These are phyloP conservation scores for Lamprotornis superbus DNA, from an alignment of 2,113 vertebrate species.

Conservation along the genomic window DNA sequence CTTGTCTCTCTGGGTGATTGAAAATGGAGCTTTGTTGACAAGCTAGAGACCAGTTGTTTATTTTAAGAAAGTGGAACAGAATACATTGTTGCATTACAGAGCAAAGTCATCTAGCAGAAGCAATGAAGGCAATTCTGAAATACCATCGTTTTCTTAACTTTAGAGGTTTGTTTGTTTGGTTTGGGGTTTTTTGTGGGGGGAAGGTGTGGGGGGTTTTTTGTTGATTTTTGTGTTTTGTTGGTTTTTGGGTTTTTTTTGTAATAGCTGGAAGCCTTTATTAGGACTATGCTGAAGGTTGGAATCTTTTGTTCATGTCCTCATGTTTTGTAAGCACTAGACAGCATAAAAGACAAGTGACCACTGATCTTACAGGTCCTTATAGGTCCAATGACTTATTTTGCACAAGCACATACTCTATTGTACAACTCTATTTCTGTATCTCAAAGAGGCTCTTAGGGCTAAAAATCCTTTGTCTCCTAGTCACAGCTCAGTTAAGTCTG, in stretches of 20 bases:
- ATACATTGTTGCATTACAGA: neutral
- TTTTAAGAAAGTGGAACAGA: conserved; percentile 54
- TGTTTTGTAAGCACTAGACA: neutral
- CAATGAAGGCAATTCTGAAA: neutral
- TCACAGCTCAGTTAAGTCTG: neutral
- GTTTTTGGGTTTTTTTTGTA: neutral
- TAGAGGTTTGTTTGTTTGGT: neutral
- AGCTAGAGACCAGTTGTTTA: conserved; percentile 23
- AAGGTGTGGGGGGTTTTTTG: no score
- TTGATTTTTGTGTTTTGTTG: neutral
- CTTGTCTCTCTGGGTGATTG: conserved; percentile 15
- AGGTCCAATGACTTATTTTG: neutral
- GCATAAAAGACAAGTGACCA: neutral
- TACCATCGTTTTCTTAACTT: neutral
- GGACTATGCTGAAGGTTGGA: neutral
- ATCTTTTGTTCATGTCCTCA: neutral
- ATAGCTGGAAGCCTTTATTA: neutral
- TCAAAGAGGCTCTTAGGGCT: neutral
- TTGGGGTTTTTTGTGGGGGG: no score
- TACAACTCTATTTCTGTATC: neutral
- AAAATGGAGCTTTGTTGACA: conserved; percentile 48
- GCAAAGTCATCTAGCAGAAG: conserved; percentile 10
- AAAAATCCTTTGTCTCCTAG: neutral
- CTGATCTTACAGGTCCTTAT: neutral
- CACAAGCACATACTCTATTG: neutral